Evolutionary conservation across 2,797 vertebrate genomes (phyloP).

Genomic region (Crypturellus tataupa): DNA sequence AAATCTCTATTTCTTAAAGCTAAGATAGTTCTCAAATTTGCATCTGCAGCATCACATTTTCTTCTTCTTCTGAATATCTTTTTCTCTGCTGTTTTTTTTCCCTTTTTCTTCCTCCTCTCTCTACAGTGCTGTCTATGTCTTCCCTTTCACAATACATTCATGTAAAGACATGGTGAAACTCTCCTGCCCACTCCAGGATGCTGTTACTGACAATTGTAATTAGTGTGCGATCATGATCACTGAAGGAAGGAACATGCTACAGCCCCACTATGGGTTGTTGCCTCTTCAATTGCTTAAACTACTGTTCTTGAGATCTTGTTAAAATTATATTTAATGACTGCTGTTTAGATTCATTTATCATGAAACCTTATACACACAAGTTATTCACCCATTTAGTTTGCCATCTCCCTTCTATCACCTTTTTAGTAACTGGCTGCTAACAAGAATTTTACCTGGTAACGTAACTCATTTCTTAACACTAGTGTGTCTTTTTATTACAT

Average conservation of each 20-base stretch:
- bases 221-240: not conserved
- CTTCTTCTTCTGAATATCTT: not conserved
- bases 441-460: not conserved
- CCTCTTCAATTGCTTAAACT: constrained; percentile 73
- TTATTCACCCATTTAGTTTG: constrained; percentile 62
- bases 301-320: constrained; percentile 72
- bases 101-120: not conserved
- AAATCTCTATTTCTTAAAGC: not conserved
- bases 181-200: constrained; percentile 40
- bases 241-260: constrained; percentile 52
- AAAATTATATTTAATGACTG: constrained; percentile 72
- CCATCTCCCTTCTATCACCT: constrained; percentile 6
- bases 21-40: not conserved
- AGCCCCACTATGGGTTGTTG: constrained; percentile 72
- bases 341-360: constrained; percentile 72
- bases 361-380: constrained; percentile 37
- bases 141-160: constrained; percentile 49
- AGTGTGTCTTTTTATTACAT: not conserved
- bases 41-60: not conserved
- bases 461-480: not conserved
- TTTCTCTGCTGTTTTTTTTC: not conserved
- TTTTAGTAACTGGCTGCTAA: constrained; percentile 21
- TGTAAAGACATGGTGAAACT: constrained; percentile 4
- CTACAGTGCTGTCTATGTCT: constrained; percentile 1
- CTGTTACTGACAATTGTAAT: constrained; percentile 72